These are phyloP conservation scores for Heteropelma amictum DNA, from an alignment of 2,888 invertebrate genomes.

Conservation along the genomic window DNA sequence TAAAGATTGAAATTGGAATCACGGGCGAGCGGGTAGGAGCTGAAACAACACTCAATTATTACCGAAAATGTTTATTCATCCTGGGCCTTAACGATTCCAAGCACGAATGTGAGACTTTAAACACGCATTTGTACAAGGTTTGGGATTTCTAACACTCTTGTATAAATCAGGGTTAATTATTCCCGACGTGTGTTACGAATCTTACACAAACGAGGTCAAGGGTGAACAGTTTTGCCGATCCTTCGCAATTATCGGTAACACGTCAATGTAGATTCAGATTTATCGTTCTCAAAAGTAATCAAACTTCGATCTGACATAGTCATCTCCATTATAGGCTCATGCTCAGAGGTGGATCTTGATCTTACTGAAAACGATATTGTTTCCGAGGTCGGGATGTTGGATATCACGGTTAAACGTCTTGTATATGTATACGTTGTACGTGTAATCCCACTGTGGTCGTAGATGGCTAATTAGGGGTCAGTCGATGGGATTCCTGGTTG, in stretches of 20 bases:
- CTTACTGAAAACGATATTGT: constrained; percentile 41
- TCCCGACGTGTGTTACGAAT: not conserved
- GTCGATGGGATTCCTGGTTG: constrained; percentile 54
- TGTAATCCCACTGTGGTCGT: constrained; percentile 32
- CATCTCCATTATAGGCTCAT: not conserved
- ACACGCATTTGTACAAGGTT: no score
- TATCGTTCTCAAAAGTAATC: constrained; percentile 25
- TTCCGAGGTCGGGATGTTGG: constrained; percentile 41
- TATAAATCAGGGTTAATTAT: no score
- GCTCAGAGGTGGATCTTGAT: constrained; percentile 12
- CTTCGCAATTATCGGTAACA: not conserved
- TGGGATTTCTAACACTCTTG: no score
- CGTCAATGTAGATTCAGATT: constrained; percentile 17
- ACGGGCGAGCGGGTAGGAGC: no score
- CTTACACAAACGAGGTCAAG: no score
- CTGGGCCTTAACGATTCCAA: no score
- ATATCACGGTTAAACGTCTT: not conserved
- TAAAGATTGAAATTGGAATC: no score
- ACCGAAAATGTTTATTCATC: not conserved
- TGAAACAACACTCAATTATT: no score
- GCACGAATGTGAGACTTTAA: no score
- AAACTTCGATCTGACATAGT: constrained; percentile 17
- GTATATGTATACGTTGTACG: constrained; percentile 21
- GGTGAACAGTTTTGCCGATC: not conserved
- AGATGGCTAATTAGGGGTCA: constrained; percentile 56